These are phyloP conservation scores for Argyresthia goedartella DNA, from an alignment of 2,888 invertebrate species.

Conservation along the genomic window DNA sequence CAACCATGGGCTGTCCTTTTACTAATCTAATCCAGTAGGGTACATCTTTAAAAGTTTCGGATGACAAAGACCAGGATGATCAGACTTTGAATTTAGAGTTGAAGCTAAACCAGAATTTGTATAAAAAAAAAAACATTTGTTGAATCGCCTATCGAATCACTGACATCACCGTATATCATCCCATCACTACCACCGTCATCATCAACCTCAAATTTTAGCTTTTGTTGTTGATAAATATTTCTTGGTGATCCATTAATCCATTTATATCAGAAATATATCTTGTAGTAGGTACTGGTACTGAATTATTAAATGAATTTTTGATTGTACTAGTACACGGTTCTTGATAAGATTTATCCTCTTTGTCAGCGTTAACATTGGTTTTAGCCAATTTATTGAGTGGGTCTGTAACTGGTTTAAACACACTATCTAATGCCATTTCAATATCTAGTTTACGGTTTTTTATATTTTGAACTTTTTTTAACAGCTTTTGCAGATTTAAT, in stretches of 20 bases:
- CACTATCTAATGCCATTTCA: not conserved
- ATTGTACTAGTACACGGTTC: not conserved
- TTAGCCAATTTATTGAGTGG: not conserved
- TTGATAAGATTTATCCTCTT: not conserved
- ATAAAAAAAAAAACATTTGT: not conserved
- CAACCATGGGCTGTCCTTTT: not conserved
- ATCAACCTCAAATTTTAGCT: not conserved
- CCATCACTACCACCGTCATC: not conserved
- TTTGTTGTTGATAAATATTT: not conserved
- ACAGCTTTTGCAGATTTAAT: not conserved
- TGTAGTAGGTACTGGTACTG: not conserved
- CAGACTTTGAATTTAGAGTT: conserved; percentile 6
- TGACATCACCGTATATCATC: not conserved
- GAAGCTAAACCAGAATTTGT: not conserved
- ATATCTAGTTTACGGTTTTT: not conserved
- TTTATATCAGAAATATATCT: not conserved
- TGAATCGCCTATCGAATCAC: not conserved
- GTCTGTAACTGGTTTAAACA: conserved; percentile 1
- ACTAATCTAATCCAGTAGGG: not conserved
- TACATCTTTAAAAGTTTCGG: not conserved
- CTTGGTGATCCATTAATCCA: not conserved
- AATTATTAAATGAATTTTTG: not conserved
- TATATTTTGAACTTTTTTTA: not conserved
- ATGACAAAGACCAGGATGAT: not conserved
- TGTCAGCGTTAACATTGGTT: not conserved